These are phyloP conservation scores for Epinephelus fuscoguttatus DNA, from an alignment of 2,113 vertebrate genomes.

Conservation along the genomic window DNA sequence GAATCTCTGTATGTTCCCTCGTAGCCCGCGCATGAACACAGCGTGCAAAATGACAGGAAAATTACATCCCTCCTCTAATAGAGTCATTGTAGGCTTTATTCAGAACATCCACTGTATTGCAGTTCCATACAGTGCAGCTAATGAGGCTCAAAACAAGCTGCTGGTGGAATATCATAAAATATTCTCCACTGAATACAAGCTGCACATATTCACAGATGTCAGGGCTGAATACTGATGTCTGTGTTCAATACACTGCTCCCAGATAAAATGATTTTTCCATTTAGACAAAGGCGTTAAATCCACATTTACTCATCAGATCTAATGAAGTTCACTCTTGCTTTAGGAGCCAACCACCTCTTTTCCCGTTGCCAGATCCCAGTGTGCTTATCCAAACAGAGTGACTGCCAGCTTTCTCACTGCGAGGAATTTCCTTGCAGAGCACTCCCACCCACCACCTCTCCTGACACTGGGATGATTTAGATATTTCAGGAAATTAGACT, in stretches of 20 bases:
- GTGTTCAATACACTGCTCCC: conserved; percentile 29
- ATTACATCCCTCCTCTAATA: conserved; percentile 34
- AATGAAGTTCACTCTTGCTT: conserved; percentile 54
- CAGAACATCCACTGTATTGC: conserved; percentile 17
- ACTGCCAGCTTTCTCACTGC: conserved; percentile 60
- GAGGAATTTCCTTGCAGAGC: conserved; percentile 63
- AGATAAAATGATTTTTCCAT: conserved; percentile 47
- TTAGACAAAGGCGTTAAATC: conserved; percentile 45
- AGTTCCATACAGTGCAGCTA: conserved; percentile 31
- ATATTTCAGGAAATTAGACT: conserved; percentile 55
- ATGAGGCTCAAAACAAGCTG: conserved; percentile 53
- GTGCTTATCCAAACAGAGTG: conserved; percentile 61
- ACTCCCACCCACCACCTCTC: conserved; percentile 56
- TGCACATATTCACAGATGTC: conserved; percentile 46
- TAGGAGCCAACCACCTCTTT: conserved; percentile 16
- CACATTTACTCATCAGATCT: conserved; percentile 57
- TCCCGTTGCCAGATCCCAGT: conserved; percentile 31
- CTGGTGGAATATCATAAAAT: conserved; percentile 46
- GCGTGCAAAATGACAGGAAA: conserved; percentile 50
- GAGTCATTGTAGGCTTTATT: conserved; percentile 36
- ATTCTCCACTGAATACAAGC: conserved; percentile 31
- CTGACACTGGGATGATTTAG: conserved; percentile 54
- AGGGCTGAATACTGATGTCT: conserved; percentile 28
- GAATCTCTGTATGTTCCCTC: conserved; percentile 43
- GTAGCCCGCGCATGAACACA: conserved; percentile 37